Conservation (phyloP, 2,888 invertebrate genomes). For the Eledone cirrhosa region DNA sequence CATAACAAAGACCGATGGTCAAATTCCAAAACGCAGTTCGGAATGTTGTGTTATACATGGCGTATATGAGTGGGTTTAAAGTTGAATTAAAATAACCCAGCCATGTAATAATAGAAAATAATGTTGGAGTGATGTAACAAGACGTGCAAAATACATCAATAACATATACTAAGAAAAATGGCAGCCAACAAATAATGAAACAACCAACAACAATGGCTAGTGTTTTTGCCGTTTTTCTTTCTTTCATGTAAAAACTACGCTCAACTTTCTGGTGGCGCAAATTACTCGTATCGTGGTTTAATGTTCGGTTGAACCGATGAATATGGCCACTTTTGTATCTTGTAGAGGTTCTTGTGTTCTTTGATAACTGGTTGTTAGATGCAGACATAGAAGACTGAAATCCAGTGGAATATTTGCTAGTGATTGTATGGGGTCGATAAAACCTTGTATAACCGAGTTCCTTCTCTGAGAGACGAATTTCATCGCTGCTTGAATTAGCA, state of each 20-base stretch:
- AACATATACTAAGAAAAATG: constrained; percentile 85
- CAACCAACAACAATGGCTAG: constrained; percentile 87
- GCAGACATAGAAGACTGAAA: too few relatives aligned
- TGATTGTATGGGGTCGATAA: too few relatives aligned
- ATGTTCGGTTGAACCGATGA: too few relatives aligned
- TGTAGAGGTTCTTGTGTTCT: too few relatives aligned
- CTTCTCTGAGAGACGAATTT: too few relatives aligned
- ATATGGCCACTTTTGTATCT: too few relatives aligned
- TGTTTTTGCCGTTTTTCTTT: constrained; percentile 88
- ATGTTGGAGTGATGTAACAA: constrained; percentile 66
- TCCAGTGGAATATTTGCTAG: too few relatives aligned
- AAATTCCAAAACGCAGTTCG: constrained; percentile 73
- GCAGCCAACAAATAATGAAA: constrained; percentile 87
- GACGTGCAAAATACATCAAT: constrained; percentile 81
- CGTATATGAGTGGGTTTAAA: constrained; percentile 90
- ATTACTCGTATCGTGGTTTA: too few relatives aligned
- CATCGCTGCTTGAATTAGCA: too few relatives aligned
- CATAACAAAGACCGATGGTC: constrained; percentile 70
- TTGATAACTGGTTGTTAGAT: too few relatives aligned
- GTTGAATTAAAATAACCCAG: constrained; percentile 89
- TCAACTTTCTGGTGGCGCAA: constrained; percentile 7
- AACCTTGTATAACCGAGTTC: too few relatives aligned
- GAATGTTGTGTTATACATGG: constrained; percentile 83
- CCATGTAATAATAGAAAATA: constrained; percentile 85
- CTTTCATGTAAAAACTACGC: constrained; percentile 72